Conservation (phyloP, 2,888 invertebrate species). For the Microctonus aethiopoides region DNA sequence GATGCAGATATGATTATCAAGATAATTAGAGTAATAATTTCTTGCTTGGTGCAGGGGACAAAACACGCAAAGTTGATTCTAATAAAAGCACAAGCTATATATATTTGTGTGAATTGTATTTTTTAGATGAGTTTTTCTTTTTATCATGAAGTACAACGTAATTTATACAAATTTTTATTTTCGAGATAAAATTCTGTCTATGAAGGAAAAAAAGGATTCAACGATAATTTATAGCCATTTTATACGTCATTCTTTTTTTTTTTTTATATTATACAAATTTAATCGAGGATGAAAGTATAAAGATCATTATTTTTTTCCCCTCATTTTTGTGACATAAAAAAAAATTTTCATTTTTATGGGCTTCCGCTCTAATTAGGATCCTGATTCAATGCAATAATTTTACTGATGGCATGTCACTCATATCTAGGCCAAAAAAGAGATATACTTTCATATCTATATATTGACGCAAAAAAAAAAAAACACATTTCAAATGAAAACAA, state of each 20-base stretch:
- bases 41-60: slow-evolving; percentile 40
- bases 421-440: slow-evolving; percentile 3
- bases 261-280: background rate
- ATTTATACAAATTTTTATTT: background rate
- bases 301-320: background rate
- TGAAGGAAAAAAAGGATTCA: background rate
- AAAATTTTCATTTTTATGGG: slow-evolving; percentile 16
- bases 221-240: background rate
- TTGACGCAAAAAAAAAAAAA: too few species aligned
- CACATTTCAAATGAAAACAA: background rate
- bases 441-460: too few species aligned
- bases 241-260: background rate
- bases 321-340: slow-evolving; percentile 9
- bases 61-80: slow-evolving; percentile 56
- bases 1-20: slow-evolving; percentile 50
- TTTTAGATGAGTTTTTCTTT: background rate
- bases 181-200: background rate
- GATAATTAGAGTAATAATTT: slow-evolving; percentile 60
- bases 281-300: background rate
- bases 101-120: background rate
- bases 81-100: slow-evolving; percentile 40
- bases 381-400: slow-evolving; percentile 14
- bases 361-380: slow-evolving; percentile 28
- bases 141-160: background rate
- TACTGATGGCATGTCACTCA: slow-evolving; percentile 15